These are phyloP conservation scores for Listronotus bonariensis DNA, from an alignment of 1,140 invertebrate species.

Conservation along the genomic window DNA sequence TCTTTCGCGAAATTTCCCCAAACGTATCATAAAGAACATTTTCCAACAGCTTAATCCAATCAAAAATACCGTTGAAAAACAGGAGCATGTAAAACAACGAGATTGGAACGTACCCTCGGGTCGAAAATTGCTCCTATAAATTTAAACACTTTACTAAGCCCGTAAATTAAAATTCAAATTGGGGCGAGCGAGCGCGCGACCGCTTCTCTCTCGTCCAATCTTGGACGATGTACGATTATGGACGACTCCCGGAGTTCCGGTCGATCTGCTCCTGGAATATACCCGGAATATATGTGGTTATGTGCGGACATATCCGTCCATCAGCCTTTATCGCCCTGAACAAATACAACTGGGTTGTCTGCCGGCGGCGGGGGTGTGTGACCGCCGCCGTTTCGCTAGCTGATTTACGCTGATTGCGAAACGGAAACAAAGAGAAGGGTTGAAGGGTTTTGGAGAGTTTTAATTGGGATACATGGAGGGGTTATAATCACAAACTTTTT, in stretches of 20 bases:
- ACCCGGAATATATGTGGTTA: conserved; percentile 52
- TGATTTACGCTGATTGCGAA: conserved; percentile 36
- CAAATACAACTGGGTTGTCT: conserved; percentile 54
- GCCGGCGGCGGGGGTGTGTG: conserved; percentile 16
- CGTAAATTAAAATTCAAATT: conserved; percentile 58
- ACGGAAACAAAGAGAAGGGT: conserved; percentile 39
- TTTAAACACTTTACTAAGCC: conserved; percentile 51
- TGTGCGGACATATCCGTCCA: conserved; percentile 57
- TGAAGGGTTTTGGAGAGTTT: conserved; percentile 17
- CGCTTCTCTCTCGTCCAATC: conserved; percentile 46
- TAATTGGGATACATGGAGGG: conserved; percentile 30
- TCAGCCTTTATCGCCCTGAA: conserved; percentile 56
- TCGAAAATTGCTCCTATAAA: conserved; percentile 47
- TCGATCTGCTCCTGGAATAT: conserved; percentile 45
- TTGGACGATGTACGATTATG: conserved; percentile 54
- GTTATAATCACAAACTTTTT: conserved; percentile 23
- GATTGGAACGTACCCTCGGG: conserved; percentile 33
- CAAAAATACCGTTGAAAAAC: conserved; percentile 37
- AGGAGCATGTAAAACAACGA: conserved; percentile 30
- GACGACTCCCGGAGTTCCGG: conserved; percentile 47
- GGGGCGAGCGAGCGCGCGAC: conserved; percentile 41
- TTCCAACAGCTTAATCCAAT: conserved; percentile 37
- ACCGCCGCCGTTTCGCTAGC: conserved; percentile 1
- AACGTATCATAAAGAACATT: conserved; percentile 14
- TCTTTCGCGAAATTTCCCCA: neutral